These are phyloP conservation scores for Elanoides forficatus DNA, from an alignment of 2,113 vertebrate genomes.

Conservation along the genomic window DNA sequence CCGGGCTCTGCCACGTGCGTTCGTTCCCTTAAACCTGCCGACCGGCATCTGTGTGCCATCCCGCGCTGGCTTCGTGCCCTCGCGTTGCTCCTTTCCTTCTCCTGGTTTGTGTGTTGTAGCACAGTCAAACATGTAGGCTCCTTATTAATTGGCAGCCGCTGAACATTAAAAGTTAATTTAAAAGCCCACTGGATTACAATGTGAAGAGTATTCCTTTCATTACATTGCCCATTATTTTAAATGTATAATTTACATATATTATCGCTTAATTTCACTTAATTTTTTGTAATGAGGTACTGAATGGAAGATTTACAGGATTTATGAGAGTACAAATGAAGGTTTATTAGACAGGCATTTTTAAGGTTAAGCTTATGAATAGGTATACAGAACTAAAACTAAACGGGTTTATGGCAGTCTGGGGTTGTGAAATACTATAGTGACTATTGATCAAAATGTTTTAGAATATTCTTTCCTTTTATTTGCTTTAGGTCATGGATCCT, in stretches of 20 bases:
- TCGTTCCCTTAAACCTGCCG: not conserved
- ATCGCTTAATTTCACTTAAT: not conserved
- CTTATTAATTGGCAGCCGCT: not conserved
- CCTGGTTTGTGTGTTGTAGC: not conserved
- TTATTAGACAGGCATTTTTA: not conserved
- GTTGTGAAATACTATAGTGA: not conserved
- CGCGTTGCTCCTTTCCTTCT: not conserved
- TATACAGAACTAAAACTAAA: not conserved
- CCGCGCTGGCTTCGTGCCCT: not conserved
- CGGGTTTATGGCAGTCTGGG: not conserved
- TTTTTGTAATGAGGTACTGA: not conserved
- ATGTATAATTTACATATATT: conserved; percentile 33
- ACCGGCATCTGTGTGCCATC: not conserved
- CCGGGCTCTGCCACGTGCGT: fast-evolving
- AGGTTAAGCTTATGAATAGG: not conserved
- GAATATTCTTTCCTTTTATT: not conserved
- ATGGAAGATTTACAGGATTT: not conserved
- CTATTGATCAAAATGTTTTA: not conserved
- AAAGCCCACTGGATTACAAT: not conserved
- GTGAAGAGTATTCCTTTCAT: not conserved
- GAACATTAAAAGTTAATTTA: conserved; percentile 25
- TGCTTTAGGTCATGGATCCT: not conserved
- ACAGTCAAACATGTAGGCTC: not conserved
- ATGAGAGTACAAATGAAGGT: not conserved
- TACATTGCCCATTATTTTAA: conserved; percentile 25